Percentiles rank a stretch among this genome's conserved stretches.
Evolutionary conservation across 2,113 vertebrate genomes (phyloP).

Genomic region (Morone saxatilis): DNA sequence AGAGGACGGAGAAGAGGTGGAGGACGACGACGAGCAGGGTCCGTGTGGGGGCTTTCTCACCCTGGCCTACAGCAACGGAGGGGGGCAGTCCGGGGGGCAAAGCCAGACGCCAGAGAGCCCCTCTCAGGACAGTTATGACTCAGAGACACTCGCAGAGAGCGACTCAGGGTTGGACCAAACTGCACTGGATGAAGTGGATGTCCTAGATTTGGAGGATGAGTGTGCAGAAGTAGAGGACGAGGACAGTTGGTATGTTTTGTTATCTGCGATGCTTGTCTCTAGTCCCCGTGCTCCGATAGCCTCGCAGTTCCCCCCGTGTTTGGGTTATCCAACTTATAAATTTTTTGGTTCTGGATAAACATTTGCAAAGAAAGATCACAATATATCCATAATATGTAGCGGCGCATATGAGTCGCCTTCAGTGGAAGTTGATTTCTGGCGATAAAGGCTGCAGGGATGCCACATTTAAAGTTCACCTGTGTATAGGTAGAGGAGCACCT

Average conservation of each 20-base stretch:
- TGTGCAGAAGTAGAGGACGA: slow-evolving; percentile 87
- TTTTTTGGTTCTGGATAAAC: not conserved
- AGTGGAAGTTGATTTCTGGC: not conserved
- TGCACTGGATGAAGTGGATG: slow-evolving; percentile 89
- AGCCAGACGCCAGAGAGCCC: slow-evolving; percentile 61
- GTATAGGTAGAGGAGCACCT: slow-evolving; percentile 16
- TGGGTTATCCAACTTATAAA: not conserved
- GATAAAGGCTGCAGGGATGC: not conserved
- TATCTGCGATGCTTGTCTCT: slow-evolving; percentile 5
- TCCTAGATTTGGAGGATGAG: slow-evolving; percentile 88
- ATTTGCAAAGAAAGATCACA: not conserved
- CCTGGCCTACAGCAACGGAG: slow-evolving; percentile 53
- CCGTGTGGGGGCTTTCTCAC: slow-evolving; percentile 63
- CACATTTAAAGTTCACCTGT: not conserved
- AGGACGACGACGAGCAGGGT: slow-evolving; percentile 41
- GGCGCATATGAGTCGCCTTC: not conserved
- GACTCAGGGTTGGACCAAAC: slow-evolving; percentile 76
- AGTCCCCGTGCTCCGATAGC: not conserved
- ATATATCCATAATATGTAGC: not conserved
- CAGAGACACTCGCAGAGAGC: slow-evolving; percentile 77
- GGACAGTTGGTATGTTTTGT: slow-evolving; percentile 89
- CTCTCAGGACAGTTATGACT: slow-evolving; percentile 74
- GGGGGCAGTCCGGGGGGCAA: slow-evolving; percentile 46
- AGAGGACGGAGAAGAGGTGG: slow-evolving; percentile 52
- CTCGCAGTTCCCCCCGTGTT: not conserved